Percentiles rank a stretch among this genome's conserved stretches.
Conservation (phyloP, 2,888 invertebrate genomes). For the Orthonychiurus folsomi region DNA sequence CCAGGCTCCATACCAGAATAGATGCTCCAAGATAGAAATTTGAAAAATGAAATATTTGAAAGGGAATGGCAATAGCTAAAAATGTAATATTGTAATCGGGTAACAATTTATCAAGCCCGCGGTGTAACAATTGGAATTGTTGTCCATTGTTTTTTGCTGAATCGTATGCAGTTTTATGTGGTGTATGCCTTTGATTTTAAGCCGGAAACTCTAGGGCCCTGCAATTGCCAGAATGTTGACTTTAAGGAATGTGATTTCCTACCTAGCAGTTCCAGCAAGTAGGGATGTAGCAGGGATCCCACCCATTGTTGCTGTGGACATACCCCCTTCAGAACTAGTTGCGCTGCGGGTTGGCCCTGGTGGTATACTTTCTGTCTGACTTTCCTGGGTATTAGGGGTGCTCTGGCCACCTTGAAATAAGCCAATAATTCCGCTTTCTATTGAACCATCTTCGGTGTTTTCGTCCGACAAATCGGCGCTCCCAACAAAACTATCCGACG, state of each 20-base stretch:
- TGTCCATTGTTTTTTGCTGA: too few relatives aligned
- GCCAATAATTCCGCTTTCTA: neutral
- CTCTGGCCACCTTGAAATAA: neutral
- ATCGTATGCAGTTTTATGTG: too few relatives aligned
- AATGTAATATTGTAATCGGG: too few relatives aligned
- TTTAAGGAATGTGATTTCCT: too few relatives aligned
- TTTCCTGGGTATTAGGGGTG: neutral
- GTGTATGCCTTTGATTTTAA: too few relatives aligned
- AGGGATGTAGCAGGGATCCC: conserved; percentile 20
- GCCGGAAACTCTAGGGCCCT: too few relatives aligned
- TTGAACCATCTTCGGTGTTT: neutral
- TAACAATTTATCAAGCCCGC: too few relatives aligned
- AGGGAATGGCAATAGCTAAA: too few relatives aligned
- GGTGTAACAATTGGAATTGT: neutral
- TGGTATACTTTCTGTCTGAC: conserved; percentile 12
- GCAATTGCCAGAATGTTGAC: too few relatives aligned
- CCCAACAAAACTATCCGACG: neutral
- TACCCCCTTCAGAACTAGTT: conserved; percentile 30
- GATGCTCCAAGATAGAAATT: too few relatives aligned
- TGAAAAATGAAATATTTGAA: too few relatives aligned
- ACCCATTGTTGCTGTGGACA: conserved; percentile 25
- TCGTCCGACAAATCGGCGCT: neutral
- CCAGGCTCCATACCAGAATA: too few relatives aligned
- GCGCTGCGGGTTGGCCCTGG: neutral
- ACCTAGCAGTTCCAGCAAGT: conserved; percentile 33